These are phyloP conservation scores for Caenorhabditis macrosperma DNA, from an alignment of 2,888 invertebrate species.

Conservation along the genomic window DNA sequence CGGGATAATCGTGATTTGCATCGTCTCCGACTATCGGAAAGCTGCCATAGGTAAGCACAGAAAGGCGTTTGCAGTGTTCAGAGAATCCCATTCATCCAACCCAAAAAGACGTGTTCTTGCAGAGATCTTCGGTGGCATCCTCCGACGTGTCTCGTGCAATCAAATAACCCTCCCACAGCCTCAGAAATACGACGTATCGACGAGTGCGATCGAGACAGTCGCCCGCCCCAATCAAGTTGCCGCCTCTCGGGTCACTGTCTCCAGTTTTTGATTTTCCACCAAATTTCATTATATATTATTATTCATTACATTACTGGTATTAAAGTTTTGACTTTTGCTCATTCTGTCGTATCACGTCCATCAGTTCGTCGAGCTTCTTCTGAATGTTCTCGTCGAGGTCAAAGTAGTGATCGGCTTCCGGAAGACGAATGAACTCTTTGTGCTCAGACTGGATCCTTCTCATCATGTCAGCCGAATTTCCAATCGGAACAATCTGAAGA, in stretches of 20 bases:
- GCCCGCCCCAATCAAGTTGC: conserved; percentile 18
- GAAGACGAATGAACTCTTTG: conserved; percentile 46
- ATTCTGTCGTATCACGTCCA: conserved; percentile 27
- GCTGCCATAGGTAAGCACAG: conserved; percentile 27
- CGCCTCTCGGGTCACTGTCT: not conserved
- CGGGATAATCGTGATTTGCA: conserved; percentile 43
- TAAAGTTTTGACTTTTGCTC: not conserved
- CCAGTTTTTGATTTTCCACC: conserved; percentile 15
- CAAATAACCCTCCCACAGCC: conserved; percentile 1
- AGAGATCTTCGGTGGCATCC: conserved; percentile 16
- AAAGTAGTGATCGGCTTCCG: conserved; percentile 56
- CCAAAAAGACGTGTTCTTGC: not conserved
- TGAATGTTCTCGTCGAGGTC: conserved; percentile 53
- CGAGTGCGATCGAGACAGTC: conserved; percentile 11
- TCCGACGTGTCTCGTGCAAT: conserved; percentile 15
- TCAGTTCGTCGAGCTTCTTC: conserved; percentile 16
- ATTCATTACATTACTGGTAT: not conserved
- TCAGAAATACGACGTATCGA: conserved; percentile 30
- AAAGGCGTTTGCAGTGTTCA: too few species aligned
- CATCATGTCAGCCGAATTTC: conserved; percentile 55
- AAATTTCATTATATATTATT: not conserved
- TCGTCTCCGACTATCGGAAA: conserved; percentile 50
- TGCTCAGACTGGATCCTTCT: conserved; percentile 38
- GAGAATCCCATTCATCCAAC: not conserved
- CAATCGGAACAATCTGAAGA: conserved; percentile 62